phyloP scores from a whole-genome alignment of 2,888 invertebrate species.

The Andrena trimmerana region DNA sequence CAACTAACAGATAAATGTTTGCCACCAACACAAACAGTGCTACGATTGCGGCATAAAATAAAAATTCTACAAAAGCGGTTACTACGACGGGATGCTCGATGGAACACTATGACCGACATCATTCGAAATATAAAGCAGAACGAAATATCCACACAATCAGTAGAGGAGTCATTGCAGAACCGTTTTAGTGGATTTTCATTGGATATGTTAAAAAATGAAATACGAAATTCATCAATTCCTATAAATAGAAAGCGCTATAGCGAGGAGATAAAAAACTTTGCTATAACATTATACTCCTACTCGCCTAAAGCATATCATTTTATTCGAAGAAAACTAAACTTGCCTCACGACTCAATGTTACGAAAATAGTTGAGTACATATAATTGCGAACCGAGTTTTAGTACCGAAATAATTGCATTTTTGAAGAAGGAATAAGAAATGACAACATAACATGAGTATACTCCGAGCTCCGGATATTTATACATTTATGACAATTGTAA shows the following conservation, averaged over 20 bases:
- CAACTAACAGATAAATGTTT: not conserved
- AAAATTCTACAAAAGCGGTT: not conserved
- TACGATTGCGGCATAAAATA: not conserved
- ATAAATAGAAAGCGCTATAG: not conserved
- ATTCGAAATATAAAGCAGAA: not conserved
- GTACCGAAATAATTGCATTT: not conserved
- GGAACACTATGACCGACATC: not conserved
- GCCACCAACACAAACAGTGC: not conserved
- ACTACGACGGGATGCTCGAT: not conserved
- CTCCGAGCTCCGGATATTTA: no score
- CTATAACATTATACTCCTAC: not conserved
- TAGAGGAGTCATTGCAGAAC: not conserved
- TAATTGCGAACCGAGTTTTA: not conserved
- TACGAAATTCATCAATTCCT: not conserved
- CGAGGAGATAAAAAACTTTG: slow-evolving; percentile 5
- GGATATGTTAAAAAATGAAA: not conserved
- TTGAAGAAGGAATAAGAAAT: not conserved
- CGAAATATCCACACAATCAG: not conserved
- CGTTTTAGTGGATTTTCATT: not conserved
- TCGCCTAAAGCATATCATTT: slow-evolving; percentile 3
- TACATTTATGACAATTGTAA: no score
- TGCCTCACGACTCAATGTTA: not conserved
- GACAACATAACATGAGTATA: no score
- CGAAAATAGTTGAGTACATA: not conserved
- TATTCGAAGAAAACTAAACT: not conserved